Evolutionary conservation across 2,888 invertebrate genomes (phyloP), one percentile per base, ranked within the genome.

Genomic region (Drosophila nr. medialis): DNA sequence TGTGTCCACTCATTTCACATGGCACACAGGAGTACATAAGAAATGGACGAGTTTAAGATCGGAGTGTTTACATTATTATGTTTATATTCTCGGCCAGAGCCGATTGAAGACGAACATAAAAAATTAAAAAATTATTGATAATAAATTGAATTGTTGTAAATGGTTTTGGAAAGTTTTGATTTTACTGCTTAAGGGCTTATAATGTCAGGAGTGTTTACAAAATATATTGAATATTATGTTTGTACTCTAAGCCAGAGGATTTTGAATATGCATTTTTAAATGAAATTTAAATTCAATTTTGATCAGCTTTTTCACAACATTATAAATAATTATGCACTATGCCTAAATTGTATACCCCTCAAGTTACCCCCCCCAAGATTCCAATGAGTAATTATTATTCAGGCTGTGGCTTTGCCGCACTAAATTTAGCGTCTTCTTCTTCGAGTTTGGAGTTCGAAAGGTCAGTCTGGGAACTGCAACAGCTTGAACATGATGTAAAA

Each of bases 401-500:
- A 50, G 50, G 18, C 10, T 3, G 6, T 30, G 18, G 3, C 29
- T 7, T 29, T 18, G 0, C 10, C 6, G 18, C 29, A 50, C 50
- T 30, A 27, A 18, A 29, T 50, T 50, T 29, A 6, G 27, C 11
- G 11, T 11, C 27, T 49, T 18, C 49, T 10, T 11, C 10, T 15
- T 11, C 15, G 30, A 18, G 49, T 8, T n/a, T 6, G 29, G 27
- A 21, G 24, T 24, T 63, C 63, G 77, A 66, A 77, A 77, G 81
- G 72, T 77, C 72, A 72, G 27, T 36, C 54, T 48, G 63, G 49
- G 63, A 64, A 50, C 70, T 24, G 75, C 72, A 75, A 63, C 56
- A 48, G 54, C 61, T 70, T 59, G 71, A 80, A 81, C 82, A 80
- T 85, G 82, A 82, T 82, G 85, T 82, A 70, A 82, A 77, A 80